These are phyloP conservation scores for Frankliniella intonsa DNA, from an alignment of 2,888 invertebrate genomes.

Conservation along the genomic window DNA sequence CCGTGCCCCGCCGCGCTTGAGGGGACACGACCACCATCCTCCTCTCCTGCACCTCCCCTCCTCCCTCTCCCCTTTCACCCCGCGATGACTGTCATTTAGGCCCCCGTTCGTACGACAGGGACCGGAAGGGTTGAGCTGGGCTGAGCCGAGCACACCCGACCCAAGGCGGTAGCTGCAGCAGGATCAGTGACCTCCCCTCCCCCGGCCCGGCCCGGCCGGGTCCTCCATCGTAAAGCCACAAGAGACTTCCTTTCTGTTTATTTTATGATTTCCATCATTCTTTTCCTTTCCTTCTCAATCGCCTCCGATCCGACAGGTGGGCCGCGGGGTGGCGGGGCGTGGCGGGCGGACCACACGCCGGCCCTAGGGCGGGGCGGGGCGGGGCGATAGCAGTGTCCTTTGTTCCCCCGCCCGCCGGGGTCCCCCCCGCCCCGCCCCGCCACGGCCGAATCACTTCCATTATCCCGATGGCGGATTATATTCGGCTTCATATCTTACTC, in stretches of 20 bases:
- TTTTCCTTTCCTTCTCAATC: not conserved
- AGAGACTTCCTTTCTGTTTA: slow-evolving; percentile 1
- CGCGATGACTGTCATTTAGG: not conserved
- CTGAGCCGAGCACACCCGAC: not conserved
- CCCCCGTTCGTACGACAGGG: not conserved
- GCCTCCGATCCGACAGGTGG: too few relatives aligned
- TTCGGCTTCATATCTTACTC: too few relatives aligned
- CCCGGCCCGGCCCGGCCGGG: not conserved
- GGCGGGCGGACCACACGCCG: not conserved
- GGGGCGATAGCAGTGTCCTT: not conserved
- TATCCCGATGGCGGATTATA: too few relatives aligned
- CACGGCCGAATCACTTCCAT: too few relatives aligned
- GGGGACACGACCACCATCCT: not conserved
- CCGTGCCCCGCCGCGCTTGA: not conserved
- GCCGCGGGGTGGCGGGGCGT: too few relatives aligned
- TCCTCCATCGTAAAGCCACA: not conserved
- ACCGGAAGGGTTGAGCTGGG: not conserved
- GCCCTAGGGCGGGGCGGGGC: not conserved
- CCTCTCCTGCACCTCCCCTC: not conserved
- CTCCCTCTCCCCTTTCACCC: not conserved
- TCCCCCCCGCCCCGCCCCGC: too few relatives aligned
- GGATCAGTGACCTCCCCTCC: not conserved
- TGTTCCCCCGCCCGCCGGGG: too few relatives aligned
- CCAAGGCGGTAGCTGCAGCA: not conserved
- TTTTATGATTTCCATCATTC: not conserved